Base-by-base conservation (phyloP, 2,888 invertebrate genomes). In the Merodon equestris region DNA sequence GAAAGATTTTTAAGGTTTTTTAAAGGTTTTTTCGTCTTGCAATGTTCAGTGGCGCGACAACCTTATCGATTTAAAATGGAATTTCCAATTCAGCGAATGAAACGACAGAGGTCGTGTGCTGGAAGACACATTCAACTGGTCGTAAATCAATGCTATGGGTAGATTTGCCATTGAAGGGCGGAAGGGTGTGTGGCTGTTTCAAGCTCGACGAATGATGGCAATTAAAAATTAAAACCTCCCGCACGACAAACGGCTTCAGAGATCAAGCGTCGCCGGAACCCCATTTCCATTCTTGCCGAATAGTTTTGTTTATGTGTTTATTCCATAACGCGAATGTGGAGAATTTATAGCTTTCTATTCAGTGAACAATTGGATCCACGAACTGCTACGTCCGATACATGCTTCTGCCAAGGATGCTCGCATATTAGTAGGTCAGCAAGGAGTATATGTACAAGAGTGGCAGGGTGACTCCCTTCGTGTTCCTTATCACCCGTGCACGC, bases 261-360 rank as follows among this genome's bases (percentile, higher is more conserved):
- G 47, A 64, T 64, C 56, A 64, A 71, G 47, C 58, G 63, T 54
- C 58, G 47, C 12, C 27, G 7, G 27, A 27, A 2, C 27, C 7
- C 27, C 27, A 7, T 27, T 7, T 27, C 2, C 27, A 27, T 27
- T 7, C 27, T 27, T n/a, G 27, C 27, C 40, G 17, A 13, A 27
- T 45, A 47, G 68, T 61, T 61, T 48, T 72, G 53, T 67, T 67
- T 54, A 58, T 27, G 27, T 27, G 27, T 73, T 67, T 64, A 73
- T 64, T 67, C 54, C 74, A 54, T 54, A 53, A 58, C 48, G 48
- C 27, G 61, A 63, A 73, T 63, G 68, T 79, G 63, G 68, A 60
- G 44, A 74, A 79, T 79, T 79, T 79, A 79, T 79, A 74, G 68
- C 64, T 68, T 57, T 74, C 63, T 58, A 68, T 79, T 79, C 73